Conservation (phyloP, 2,113 vertebrate species). For the Pterocles orientalis region DNA sequence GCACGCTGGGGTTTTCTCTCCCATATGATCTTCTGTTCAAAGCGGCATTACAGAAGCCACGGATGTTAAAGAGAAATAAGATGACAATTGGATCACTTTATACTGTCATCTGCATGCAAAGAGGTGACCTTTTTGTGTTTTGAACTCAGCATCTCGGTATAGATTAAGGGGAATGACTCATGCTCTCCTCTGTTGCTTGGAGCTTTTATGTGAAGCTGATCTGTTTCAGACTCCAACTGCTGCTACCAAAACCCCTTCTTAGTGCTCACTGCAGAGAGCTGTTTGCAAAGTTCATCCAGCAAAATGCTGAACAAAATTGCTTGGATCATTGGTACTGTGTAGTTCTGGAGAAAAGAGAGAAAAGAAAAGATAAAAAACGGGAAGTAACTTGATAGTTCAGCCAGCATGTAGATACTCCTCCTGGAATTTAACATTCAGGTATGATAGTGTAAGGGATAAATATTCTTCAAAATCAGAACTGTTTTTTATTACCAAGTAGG, state of each 20-base stretch:
- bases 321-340: neutral
- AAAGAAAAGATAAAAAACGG: neutral
- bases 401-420: neutral
- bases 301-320: slow-evolving; percentile 18
- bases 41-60: neutral
- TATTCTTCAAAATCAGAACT: slow-evolving; percentile 28
- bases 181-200: neutral
- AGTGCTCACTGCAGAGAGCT: neutral
- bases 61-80: neutral
- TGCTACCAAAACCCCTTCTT: neutral
- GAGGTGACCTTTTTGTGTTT: neutral
- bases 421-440: slow-evolving; percentile 38
- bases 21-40: neutral
- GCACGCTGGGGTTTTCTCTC: neutral
- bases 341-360: neutral
- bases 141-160: neutral
- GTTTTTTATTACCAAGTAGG: slow-evolving; percentile 52
- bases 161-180: slow-evolving; percentile 25
- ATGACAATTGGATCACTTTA: neutral
- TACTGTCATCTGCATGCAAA: neutral
- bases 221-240: neutral
- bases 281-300: neutral
- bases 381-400: neutral
- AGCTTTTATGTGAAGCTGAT: neutral
- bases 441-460: slow-evolving; percentile 4